Conservation (phyloP, 92 coral and sea anemone genomes). For the Porites lobata region DNA sequence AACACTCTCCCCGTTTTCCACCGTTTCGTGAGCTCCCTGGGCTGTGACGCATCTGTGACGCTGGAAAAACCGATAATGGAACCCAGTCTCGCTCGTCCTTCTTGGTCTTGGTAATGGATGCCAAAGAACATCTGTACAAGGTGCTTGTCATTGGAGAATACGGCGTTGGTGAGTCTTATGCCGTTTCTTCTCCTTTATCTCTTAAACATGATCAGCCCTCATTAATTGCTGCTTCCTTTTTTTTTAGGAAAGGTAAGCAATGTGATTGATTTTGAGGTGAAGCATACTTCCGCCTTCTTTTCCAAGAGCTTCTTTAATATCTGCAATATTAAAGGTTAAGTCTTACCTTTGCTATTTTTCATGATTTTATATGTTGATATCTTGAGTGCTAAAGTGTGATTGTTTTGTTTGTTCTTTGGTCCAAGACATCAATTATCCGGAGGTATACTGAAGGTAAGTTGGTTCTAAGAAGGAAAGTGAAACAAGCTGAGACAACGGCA, state of each 20-base stretch:
- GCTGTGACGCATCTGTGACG: too few species aligned
- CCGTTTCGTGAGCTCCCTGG: background rate
- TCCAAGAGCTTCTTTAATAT: background rate
- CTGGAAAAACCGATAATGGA: background rate
- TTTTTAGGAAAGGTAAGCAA: conserved; percentile 89
- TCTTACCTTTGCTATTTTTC: background rate
- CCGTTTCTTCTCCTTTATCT: background rate
- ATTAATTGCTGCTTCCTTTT: background rate
- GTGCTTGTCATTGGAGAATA: conserved; percentile 95
- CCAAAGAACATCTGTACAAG: conserved; percentile 86
- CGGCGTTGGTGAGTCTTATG: conserved; percentile 84
- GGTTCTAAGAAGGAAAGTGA: background rate
- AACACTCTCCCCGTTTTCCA: background rate
- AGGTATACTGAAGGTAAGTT: conserved; percentile 96
- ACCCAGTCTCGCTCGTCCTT: conserved; percentile 13
- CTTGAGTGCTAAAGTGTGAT: background rate
- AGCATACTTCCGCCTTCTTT: conserved; percentile 7
- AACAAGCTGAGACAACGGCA: too few species aligned
- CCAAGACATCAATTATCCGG: conserved; percentile 92
- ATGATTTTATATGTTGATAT: background rate
- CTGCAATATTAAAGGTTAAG: background rate
- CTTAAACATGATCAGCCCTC: background rate
- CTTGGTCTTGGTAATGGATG: conserved; percentile 5
- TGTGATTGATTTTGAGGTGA: background rate
- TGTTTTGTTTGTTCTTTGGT: conserved; percentile 1